phyloP scores from a whole-genome alignment of 2,797 vertebrate species.

The Catharus ustulatus region DNA sequence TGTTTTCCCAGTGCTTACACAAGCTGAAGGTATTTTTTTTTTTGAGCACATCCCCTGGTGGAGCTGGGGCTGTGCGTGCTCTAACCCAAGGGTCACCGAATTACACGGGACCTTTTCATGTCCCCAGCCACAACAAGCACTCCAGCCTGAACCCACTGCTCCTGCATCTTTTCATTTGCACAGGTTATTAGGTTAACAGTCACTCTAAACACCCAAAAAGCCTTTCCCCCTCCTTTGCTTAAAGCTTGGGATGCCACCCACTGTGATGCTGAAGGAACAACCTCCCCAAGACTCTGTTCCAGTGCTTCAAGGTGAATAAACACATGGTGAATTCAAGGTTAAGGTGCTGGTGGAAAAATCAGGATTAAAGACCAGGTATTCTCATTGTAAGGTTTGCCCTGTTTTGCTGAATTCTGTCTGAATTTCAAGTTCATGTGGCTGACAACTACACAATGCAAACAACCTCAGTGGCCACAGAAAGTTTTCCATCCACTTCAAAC shows the following conservation, averaged over 20 bases:
- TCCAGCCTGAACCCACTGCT: not conserved
- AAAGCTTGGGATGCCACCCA: not conserved
- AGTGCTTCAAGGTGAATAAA: not conserved
- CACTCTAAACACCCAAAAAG: not conserved
- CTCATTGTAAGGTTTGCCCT: not conserved
- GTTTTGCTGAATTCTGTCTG: not conserved
- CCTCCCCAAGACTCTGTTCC: not conserved
- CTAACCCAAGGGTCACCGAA: not conserved
- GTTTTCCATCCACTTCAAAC: not conserved
- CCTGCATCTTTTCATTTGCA: not conserved
- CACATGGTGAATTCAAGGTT: not conserved
- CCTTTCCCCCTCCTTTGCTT: not conserved
- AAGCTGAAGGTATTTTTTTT: not conserved
- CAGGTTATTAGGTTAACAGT: not conserved
- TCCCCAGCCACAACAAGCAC: not conserved
- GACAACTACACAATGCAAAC: not conserved
- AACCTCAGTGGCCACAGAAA: not conserved
- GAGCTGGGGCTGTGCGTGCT: not conserved
- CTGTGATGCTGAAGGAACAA: not conserved
- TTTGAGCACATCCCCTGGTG: not conserved
- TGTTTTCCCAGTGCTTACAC: conserved; percentile 47
- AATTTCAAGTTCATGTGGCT: not conserved
- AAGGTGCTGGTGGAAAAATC: not conserved
- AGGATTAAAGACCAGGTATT: not conserved
- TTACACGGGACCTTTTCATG: not conserved